phyloP scores from a whole-genome alignment of 2,113 vertebrate genomes.

The Pipra filicauda region DNA sequence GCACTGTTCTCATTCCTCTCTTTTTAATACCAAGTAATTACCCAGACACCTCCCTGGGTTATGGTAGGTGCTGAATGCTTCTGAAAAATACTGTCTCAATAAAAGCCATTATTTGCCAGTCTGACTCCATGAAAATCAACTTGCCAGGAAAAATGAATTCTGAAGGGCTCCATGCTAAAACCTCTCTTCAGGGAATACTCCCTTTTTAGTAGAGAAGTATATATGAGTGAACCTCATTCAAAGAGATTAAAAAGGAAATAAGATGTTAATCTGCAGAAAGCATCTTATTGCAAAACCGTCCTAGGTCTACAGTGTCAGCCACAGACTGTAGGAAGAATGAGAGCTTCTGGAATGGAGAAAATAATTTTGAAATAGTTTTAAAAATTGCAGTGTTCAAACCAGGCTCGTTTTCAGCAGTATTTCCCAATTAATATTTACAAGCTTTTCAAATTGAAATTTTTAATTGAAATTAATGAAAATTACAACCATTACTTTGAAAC shows the following conservation, averaged over 20 bases:
- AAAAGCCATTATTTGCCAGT: neutral
- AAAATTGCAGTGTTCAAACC: neutral
- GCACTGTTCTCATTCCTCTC: neutral
- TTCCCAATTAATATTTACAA: neutral
- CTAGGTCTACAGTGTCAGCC: neutral
- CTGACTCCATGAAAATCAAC: neutral
- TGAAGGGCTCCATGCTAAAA: neutral
- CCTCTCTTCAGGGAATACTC: neutral
- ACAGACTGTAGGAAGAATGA: neutral
- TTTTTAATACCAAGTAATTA: slow-evolving; percentile 1
- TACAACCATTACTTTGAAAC: neutral
- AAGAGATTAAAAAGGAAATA: neutral
- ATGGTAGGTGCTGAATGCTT: neutral
- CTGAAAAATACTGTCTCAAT: neutral
- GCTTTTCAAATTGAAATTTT: neutral
- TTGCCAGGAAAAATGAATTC: neutral
- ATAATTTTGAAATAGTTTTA: neutral
- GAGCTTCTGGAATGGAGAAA: neutral
- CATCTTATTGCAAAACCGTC: neutral
- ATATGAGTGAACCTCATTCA: neutral
- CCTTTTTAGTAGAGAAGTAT: neutral
- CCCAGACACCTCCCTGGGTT: neutral
- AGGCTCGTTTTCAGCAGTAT: neutral
- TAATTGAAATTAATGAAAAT: neutral
- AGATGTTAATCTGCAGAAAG: neutral